Base-by-base conservation (phyloP, 2,113 vertebrate species). In the Triplophysa rosa region DNA sequence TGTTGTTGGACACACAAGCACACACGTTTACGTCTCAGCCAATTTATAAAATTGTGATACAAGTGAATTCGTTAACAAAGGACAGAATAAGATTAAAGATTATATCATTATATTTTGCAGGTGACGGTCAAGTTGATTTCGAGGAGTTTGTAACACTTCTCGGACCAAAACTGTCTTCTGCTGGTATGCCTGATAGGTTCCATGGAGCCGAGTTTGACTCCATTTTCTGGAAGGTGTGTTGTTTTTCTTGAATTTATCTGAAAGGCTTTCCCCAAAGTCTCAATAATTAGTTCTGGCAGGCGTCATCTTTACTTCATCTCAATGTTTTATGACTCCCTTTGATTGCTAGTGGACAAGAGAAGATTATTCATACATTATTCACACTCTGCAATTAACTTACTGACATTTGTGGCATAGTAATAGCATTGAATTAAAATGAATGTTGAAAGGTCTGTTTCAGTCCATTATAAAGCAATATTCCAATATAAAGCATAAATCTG, bases 131-230 rank as follows among this genome's bases (percentile, higher is more conserved):
- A 88, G 97, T 98, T 87, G 96, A 98, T 88, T 99, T 99, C 3
- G 97, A 99, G 81, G 97, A 99, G 90, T 99, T 99, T 67, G 96
- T 99, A 87, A 97, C 97, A 1, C 91, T 99, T 37, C 90, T 99
- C 79, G 97, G 97, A 40, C 97, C 97, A 72, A 99, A 97, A 85
- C 92, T 99, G 66, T 96, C 97, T 58, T 93, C 96, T 21, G 93
- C 95, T 0, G 95, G 95, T 11, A 88, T 99, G 84, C 97, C 97
- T 0, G 97, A 98, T 90, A 97, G 96, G 84, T 99, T 99, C 91
- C 92, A 93, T 0, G 96, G 97, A 86, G 96, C 96, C 0, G 96
- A 99, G 86, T 99, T 98, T 19, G 97, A 99, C 91, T 97, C 96
- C 0, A 95, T 99, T 52, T 99, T 99, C 92, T 99, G 97, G 97